Base-by-base conservation (phyloP, 2,113 vertebrate genomes). In the Plectropomus leopardus region DNA sequence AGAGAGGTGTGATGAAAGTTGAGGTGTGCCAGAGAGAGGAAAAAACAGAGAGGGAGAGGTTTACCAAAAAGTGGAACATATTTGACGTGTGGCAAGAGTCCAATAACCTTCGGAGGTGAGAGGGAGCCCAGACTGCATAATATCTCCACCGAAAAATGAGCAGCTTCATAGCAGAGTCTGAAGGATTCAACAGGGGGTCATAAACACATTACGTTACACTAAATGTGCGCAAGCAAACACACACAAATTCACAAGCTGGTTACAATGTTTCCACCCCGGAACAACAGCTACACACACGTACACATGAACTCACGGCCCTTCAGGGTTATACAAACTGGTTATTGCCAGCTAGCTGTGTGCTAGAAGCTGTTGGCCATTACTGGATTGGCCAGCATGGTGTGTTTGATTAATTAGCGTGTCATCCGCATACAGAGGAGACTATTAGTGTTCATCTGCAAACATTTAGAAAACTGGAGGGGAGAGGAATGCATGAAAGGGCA, bases 361-460 rank as follows among this genome's bases (percentile, higher is more conserved):
- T 81, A 76, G 60, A 86, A 89, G 78, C 91, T 84, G 86, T 83
- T 85, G 86, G 85, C 78, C 23, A 57, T 74, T 76, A 66, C 63
- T 23, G 60, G 78, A 79, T 71, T 76, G 82, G 88, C 87, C 80
- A 55, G 61, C 64, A 36, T 58, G 82, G 78, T 50, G 78, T 24
- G 71, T 64, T 75, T 93, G 91, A 95, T 93, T 91, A 93, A 95
- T 94, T 79, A 82, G 74, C 8, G 55, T 91, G 89, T 94, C 92
- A 83, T 89, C 70, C 44, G 59, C 64, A 89, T 88, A 88, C 84
- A 90, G 84, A 86, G 86, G 76, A 89, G 89, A 86, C 86, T 57
- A 91, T 92, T 92, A 89, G 76, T 55, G 88, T 88, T 92, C 92
- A 90, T 93, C 89, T 93, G 90, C 85, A 92, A 91, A 89, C 88